Percentiles rank a stretch among this genome's conserved stretches.
Conservation (phyloP, 2,797 vertebrate genomes). For the Trichosurus vulpecula region DNA sequence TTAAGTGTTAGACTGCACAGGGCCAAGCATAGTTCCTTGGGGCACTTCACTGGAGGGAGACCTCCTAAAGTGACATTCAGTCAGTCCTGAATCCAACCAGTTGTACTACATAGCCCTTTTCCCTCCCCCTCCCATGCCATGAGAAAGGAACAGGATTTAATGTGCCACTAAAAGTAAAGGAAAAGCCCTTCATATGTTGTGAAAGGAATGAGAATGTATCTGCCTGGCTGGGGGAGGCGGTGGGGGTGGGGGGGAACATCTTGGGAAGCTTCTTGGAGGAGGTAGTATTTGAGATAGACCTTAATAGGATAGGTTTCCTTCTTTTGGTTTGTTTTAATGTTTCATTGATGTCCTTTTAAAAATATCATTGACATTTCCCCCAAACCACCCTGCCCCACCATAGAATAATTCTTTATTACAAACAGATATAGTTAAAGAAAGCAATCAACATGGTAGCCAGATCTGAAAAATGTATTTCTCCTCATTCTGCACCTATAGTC, state of each 20-base stretch:
- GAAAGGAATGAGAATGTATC: neutral
- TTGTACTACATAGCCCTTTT: neutral
- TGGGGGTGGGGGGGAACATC: neutral
- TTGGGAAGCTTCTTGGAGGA: neutral
- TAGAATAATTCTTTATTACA: neutral
- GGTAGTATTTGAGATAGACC: neutral
- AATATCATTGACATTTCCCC: neutral
- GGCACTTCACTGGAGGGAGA: neutral
- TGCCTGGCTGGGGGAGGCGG: neutral
- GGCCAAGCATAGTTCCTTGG: neutral
- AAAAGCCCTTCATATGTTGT: neutral
- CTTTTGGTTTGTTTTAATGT: neutral
- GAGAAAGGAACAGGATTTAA: neutral
- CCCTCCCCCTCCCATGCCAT: neutral
- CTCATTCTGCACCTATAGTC: neutral
- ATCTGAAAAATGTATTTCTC: neutral
- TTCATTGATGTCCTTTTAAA: neutral
- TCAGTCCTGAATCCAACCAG: neutral
- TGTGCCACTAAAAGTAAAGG: neutral
- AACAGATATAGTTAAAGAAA: neutral
- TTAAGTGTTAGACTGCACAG: neutral
- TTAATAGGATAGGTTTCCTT: neutral
- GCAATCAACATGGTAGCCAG: neutral
- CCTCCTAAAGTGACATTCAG: neutral
- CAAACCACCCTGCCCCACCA: neutral